Evolutionary conservation across 2,113 vertebrate species (phyloP).

Genomic region (Zingel zingel): DNA sequence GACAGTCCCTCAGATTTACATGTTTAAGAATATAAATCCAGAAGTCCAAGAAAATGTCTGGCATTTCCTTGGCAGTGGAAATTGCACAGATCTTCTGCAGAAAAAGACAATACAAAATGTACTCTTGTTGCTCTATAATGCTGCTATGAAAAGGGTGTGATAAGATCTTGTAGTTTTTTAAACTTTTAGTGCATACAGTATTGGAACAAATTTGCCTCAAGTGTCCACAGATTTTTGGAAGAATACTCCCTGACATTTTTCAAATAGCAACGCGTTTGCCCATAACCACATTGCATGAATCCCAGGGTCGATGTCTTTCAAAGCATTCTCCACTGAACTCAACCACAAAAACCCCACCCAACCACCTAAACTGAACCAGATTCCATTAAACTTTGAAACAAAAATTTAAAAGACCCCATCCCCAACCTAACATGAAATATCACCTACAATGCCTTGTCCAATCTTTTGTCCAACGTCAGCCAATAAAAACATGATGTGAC

Average conservation of each 20-base stretch:
- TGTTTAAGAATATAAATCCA: conserved; percentile 16
- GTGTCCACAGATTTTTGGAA: conserved; percentile 54
- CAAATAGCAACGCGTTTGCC: conserved; percentile 76
- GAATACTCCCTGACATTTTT: conserved; percentile 73
- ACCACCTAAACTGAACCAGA: conserved; percentile 82
- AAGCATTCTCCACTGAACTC: conserved; percentile 76
- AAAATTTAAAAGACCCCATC: conserved; percentile 47
- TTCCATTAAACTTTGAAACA: conserved; percentile 69
- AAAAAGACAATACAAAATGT: conserved; percentile 25
- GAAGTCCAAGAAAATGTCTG: conserved; percentile 9
- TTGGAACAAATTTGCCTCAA: conserved; percentile 38
- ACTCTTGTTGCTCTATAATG: conserved; percentile 14
- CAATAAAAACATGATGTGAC: conserved; percentile 6
- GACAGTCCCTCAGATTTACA: neutral
- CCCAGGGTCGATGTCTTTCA: conserved; percentile 77
- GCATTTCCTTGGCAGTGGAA: neutral
- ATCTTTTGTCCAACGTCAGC: conserved; percentile 5
- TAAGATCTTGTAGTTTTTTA: conserved; percentile 13
- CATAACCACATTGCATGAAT: conserved; percentile 82
- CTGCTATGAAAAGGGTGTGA: neutral
- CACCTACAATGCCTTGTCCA: conserved; percentile 26
- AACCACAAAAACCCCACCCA: conserved; percentile 82
- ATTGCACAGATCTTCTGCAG: conserved; percentile 29
- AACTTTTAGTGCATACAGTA: conserved; percentile 35
- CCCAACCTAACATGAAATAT: conserved; percentile 23